phyloP scores from a whole-genome alignment of 2,888 invertebrate species.

The Hermodice carunculata region DNA sequence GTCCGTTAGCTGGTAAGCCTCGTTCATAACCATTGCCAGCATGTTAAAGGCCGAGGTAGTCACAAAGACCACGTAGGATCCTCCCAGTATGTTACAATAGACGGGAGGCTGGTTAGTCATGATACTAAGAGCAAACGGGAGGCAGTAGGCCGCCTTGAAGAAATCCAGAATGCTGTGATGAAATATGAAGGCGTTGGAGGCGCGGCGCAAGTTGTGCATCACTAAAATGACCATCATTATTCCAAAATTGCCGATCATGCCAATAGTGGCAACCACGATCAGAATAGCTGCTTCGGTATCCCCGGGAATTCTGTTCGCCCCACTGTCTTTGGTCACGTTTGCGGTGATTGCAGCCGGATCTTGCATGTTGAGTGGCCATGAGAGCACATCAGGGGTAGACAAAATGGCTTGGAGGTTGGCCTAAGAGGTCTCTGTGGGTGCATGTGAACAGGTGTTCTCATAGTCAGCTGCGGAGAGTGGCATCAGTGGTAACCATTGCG shows the following conservation, averaged over 20 bases:
- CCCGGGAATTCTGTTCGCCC: no score
- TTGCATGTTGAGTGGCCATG: no score
- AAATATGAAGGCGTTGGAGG: constrained; percentile 62
- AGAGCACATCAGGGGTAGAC: no score
- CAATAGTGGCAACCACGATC: constrained; percentile 28
- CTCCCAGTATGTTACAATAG: constrained; percentile 85
- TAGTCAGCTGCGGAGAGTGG: no score
- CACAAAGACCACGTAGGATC: constrained; percentile 87
- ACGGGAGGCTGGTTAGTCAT: constrained; percentile 47
- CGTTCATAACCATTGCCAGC: constrained; percentile 73
- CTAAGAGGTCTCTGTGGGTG: no score
- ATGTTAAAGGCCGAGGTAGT: constrained; percentile 93
- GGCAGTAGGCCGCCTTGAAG: constrained; percentile 62
- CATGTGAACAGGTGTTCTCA: no score
- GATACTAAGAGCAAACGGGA: constrained; percentile 60
- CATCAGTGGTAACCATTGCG: no score
- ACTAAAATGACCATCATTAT: constrained; percentile 22
- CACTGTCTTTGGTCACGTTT: no score
- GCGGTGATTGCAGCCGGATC: no score
- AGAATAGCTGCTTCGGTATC: constrained; percentile 28
- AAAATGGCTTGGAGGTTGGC: no score
- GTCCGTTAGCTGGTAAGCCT: constrained; percentile 62
- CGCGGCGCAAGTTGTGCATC: constrained; percentile 51
- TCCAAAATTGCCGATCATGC: constrained; percentile 32
- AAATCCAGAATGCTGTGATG: constrained; percentile 63